Percentiles rank a stretch among this genome's conserved stretches.
These are phyloP conservation scores for Hypselothyrea guttata DNA, from an alignment of 2,888 invertebrate genomes.

Conservation along the genomic window DNA sequence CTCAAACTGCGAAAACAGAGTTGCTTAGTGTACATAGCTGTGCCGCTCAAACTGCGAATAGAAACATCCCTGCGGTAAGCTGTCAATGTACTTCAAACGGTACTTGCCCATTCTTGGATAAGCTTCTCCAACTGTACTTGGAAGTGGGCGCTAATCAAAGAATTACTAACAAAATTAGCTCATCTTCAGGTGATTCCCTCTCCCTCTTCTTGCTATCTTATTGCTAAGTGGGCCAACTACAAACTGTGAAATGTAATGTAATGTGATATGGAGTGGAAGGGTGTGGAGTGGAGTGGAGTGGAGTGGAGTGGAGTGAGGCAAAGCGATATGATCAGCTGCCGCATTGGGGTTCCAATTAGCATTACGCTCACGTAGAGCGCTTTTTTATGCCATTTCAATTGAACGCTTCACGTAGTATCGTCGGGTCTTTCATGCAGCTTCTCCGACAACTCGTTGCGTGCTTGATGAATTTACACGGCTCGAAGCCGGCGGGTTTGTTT, in stretches of 20 bases:
- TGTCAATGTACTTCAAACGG: too few relatives aligned
- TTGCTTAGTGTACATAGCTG: too few relatives aligned
- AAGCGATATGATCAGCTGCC: conserved; percentile 41
- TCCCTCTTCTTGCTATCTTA: conserved; percentile 26
- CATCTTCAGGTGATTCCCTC: conserved; percentile 33
- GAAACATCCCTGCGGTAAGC: too few relatives aligned
- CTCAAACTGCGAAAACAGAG: too few relatives aligned
- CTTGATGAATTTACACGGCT: conserved; percentile 47
- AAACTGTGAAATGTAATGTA: too few relatives aligned
- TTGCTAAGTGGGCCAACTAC: conserved; percentile 33
- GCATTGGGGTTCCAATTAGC: conserved; percentile 40
- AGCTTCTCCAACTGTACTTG: conserved; percentile 17
- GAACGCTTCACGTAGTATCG: conserved; percentile 32
- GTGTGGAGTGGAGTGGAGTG: too few relatives aligned
- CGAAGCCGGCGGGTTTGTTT: conserved; percentile 45
- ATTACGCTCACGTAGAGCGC: conserved; percentile 56
- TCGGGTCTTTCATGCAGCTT: conserved; percentile 39
- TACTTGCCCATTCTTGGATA: too few relatives aligned
- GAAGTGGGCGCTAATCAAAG: conserved; percentile 10
- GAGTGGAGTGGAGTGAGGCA: conserved; percentile 21
- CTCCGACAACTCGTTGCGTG: conserved; percentile 28
- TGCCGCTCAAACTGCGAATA: too few relatives aligned
- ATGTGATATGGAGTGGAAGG: too few relatives aligned
- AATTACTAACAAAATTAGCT: conserved; percentile 51
- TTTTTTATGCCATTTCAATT: conserved; percentile 29